These are phyloP conservation scores for Arothron firmamentum DNA, from an alignment of 2,113 vertebrate genomes.

Conservation along the genomic window DNA sequence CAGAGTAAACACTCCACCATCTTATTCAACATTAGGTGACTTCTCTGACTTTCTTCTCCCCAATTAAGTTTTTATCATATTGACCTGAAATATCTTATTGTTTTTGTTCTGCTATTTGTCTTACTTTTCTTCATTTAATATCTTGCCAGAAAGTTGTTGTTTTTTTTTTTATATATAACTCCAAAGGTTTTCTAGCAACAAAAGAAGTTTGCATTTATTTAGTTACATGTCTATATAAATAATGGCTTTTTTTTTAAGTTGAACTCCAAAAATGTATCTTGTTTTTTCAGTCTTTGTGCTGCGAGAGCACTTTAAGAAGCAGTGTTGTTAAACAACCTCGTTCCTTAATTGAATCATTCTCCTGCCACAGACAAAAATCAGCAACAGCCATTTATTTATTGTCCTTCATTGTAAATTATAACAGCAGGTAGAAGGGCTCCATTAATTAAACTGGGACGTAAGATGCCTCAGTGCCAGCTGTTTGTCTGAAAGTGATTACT, in stretches of 20 bases:
- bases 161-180: background rate
- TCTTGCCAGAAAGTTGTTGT: background rate
- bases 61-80: constrained; percentile 13
- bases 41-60: constrained; percentile 1
- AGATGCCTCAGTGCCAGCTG: constrained; percentile 62
- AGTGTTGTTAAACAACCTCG: background rate
- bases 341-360: constrained; percentile 9
- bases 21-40: background rate
- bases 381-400: constrained; percentile 49
- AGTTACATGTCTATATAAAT: no score
- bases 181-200: background rate
- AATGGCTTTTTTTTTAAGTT: no score
- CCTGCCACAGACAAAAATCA: constrained; percentile 30
- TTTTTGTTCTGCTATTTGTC: background rate
- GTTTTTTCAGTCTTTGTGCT: background rate
- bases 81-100: constrained; percentile 3
- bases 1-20: constrained; percentile 14
- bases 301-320: background rate
- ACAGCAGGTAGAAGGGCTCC: constrained; percentile 31
- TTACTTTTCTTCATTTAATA: constrained; percentile 4
- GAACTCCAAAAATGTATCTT: background rate
- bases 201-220: background rate
- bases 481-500: constrained; percentile 67
- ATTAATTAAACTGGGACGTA: constrained; percentile 66
- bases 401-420: constrained; percentile 64